Conservation (phyloP, 2,888 invertebrate genomes). For the Iselma pallidipennis region DNA sequence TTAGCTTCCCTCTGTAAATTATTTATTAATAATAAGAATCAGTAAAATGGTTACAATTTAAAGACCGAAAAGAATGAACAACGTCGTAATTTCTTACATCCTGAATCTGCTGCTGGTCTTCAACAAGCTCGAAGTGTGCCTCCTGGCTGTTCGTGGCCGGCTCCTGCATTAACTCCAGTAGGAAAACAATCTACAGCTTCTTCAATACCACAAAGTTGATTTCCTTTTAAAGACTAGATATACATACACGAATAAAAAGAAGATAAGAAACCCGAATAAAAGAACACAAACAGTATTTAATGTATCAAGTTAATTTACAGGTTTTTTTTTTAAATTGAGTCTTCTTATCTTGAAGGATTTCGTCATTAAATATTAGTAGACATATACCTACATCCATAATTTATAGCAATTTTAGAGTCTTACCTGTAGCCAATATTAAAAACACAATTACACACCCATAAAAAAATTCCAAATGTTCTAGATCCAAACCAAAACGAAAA, state of each 20-base stretch:
- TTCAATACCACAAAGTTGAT: constrained; percentile 52
- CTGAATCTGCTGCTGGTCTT: constrained; percentile 76
- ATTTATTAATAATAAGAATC: no score
- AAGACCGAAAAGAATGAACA: constrained; percentile 84
- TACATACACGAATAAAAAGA: not conserved
- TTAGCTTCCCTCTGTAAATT: no score
- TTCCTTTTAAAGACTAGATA: constrained; percentile 32
- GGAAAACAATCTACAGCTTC: constrained; percentile 38
- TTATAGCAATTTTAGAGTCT: constrained; percentile 43
- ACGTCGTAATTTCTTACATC: constrained; percentile 83
- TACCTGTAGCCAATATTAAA: constrained; percentile 51
- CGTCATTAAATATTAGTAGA: not conserved
- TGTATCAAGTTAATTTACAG: not conserved
- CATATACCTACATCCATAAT: not conserved
- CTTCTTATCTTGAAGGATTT: not conserved
- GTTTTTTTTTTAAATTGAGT: constrained; percentile 2
- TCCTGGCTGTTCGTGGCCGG: constrained; percentile 78
- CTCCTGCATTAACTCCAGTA: constrained; percentile 72
- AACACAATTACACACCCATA: constrained; percentile 33
- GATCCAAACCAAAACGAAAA: constrained; percentile 8
- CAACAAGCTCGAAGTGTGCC: constrained; percentile 58
- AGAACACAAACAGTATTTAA: not conserved
- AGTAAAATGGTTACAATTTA: no score
- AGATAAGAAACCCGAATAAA: not conserved
- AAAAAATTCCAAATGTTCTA: constrained; percentile 12